A percentile compares a stretch with the other conserved stretches of the same genome.
Conservation (phyloP, 2,113 vertebrate species). For the Phodopus roborovskii region DNA sequence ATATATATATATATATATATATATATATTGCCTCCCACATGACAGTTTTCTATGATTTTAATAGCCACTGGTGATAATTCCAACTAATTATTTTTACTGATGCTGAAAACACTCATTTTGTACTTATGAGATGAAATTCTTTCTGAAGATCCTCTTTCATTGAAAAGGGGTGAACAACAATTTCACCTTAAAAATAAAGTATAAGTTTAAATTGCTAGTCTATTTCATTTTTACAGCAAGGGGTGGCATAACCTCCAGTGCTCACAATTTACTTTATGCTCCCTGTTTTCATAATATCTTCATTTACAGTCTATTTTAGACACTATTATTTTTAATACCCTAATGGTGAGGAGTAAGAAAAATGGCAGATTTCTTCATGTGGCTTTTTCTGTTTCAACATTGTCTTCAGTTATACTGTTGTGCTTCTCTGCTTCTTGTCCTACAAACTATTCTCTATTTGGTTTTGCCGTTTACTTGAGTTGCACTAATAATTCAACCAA, state of each 20-base stretch:
- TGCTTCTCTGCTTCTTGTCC: neutral
- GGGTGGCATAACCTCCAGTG: neutral
- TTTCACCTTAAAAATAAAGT: neutral
- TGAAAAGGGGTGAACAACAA: neutral
- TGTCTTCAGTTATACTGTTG: neutral
- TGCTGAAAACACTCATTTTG: neutral
- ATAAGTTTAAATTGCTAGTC: neutral
- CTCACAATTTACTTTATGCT: neutral
- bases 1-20: no score
- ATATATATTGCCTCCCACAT: neutral
- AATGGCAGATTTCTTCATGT: neutral
- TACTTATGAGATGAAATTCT: neutral
- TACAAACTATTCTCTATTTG: neutral
- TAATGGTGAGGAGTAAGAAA: neutral
- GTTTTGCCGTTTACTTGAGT: neutral
- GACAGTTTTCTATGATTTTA: neutral
- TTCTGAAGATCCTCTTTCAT: neutral
- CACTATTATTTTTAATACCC: neutral
- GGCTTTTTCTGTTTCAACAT: neutral
- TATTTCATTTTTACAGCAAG: neutral
- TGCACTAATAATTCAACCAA: neutral
- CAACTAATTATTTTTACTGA: neutral
- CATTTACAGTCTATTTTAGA: neutral
- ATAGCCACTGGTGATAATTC: neutral
- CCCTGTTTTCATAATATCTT: neutral